Base-by-base conservation (phyloP, 2,113 vertebrate species). In the Lophius piscatorius region DNA sequence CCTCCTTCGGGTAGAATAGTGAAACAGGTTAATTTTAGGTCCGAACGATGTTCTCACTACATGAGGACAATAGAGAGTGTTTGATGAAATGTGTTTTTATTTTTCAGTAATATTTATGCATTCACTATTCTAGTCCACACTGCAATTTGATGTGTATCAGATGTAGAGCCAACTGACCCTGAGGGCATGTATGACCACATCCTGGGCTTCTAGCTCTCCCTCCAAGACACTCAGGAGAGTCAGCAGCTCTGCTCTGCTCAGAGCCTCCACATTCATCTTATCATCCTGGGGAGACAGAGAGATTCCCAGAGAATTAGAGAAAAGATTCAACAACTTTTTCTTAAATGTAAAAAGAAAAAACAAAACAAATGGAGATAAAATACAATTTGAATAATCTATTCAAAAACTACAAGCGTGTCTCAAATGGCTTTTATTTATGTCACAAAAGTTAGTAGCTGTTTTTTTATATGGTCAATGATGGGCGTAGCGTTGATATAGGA, bases 241-340 rank as follows among this genome's bases (percentile, higher is more conserved):
- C 82, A 98, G 90, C 63, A 99, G 93, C 87, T 99, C 96, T 39
- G 93, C 91, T 82, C 95, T 95, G 92, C 94, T 98, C 77, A 99
- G 95, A 85, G 95, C 96, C 92, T 99, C 97, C 89, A 99, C 92
- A 91, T 98, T 95, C 96, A 99, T 99, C 87, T 89, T 98, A 92
- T 93, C 92, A 89, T 90, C 88, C 95, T 96, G 9, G 40, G 21
- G 39, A 38, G 12, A 57, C 6, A 34, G 11, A 45, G 11, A 40
- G 1, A n/a, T n/a, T 28, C 4, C 4, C 26, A 28, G 26, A 28
- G 26, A 5, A 28, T 12, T 8, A 35, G 10, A 13, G 33, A 35
- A 12, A 35, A 35, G 13, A n/a, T n/a, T n/a, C n/a, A n/a, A n/a
- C n/a, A n/a, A n/a, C n/a, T 31, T 31, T 9, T 31, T 31, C 9